phyloP scores from a whole-genome alignment of 2,888 invertebrate species.

The Leptogaster cylindrica region DNA sequence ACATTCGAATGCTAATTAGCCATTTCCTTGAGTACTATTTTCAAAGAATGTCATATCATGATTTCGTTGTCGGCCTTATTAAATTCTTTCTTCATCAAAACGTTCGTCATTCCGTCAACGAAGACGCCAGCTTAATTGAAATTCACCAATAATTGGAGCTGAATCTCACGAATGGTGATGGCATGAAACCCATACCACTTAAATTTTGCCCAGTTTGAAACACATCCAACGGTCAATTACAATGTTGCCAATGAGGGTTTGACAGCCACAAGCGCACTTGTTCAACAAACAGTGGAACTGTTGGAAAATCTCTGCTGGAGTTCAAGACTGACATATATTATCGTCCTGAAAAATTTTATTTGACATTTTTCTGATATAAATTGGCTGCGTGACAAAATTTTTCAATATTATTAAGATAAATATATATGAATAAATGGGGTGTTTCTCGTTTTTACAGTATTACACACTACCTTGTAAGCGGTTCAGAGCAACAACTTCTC shows the following conservation, averaged over 20 bases:
- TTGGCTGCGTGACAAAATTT: constrained; percentile 30
- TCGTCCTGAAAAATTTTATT: constrained; percentile 19
- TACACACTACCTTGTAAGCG: neutral
- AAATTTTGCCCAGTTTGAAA: too few species aligned
- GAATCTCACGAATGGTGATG: too few species aligned
- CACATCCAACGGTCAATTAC: constrained; percentile 17
- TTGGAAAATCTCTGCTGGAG: neutral
- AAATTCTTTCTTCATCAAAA: too few species aligned
- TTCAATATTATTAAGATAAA: neutral
- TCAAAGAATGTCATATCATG: too few species aligned
- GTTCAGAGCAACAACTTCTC: neutral
- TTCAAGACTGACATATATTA: constrained; percentile 19
- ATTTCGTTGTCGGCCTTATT: too few species aligned
- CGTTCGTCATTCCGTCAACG: too few species aligned
- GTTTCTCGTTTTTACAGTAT: neutral
- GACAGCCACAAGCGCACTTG: constrained; percentile 18
- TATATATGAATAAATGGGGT: neutral
- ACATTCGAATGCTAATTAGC: too few species aligned
- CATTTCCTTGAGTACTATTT: too few species aligned
- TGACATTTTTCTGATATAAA: constrained; percentile 33
- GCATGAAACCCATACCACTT: too few species aligned
- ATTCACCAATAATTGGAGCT: too few species aligned
- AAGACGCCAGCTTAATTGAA: too few species aligned
- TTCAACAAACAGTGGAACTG: neutral
- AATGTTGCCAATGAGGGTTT: constrained; percentile 16